phyloP scores from a whole-genome alignment of 2,113 vertebrate genomes.

The Excalfactoria chinensis region DNA sequence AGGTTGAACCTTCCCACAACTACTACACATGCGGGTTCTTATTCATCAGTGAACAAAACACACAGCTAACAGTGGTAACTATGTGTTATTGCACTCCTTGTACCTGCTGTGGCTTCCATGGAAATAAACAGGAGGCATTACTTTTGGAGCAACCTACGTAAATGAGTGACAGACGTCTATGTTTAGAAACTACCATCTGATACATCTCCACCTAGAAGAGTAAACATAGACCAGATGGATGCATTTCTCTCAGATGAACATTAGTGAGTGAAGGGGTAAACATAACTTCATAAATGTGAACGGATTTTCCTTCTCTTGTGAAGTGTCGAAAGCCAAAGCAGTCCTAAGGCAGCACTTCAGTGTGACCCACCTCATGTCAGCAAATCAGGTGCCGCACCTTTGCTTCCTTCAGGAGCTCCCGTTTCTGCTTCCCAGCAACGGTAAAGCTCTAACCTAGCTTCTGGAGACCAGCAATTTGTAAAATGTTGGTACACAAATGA shows the following conservation, averaged over 20 bases:
- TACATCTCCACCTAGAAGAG: neutral
- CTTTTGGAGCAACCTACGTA: no score
- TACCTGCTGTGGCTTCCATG: no score
- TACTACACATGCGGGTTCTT: no score
- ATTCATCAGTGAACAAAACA: no score
- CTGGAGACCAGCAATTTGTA: neutral
- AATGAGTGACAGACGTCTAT: neutral
- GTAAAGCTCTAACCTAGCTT: neutral
- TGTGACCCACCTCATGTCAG: rapidly evolving
- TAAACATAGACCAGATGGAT: neutral
- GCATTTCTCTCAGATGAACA: neutral
- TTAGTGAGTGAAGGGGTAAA: neutral
- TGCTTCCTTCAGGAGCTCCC: neutral
- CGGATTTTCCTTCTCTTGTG: neutral
- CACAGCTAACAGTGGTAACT: no score
- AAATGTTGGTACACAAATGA: neutral
- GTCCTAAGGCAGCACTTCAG: neutral
- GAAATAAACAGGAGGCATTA: no score
- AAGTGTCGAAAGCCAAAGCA: neutral
- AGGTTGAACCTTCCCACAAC: no score
- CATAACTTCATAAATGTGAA: neutral
- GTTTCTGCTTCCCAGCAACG: neutral
- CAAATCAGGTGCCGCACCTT: neutral
- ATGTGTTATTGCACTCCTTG: no score
- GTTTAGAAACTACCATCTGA: neutral